A percentile compares a stretch with the other conserved stretches of the same genome.
phyloP scores from a whole-genome alignment of 2,888 invertebrate genomes.

The Meta bourneti region DNA sequence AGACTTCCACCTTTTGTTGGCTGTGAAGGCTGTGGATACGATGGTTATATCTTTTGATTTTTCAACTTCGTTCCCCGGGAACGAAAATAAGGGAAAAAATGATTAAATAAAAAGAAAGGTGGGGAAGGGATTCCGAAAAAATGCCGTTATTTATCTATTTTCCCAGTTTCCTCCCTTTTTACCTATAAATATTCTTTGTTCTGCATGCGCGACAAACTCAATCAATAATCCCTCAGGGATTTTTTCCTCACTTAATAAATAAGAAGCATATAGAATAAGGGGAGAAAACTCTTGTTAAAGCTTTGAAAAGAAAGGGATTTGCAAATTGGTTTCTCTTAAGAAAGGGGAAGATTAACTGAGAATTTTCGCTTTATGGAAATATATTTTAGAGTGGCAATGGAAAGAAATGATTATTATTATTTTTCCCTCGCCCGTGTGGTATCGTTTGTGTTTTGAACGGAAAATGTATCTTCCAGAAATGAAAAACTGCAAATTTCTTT shows the following conservation, averaged over 20 bases:
- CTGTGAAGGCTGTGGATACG: conserved; percentile 59
- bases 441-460: background rate
- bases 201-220: conserved; percentile 60
- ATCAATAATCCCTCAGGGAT: conserved; percentile 62
- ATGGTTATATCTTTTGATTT: conserved; percentile 74
- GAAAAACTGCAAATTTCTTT: conserved; percentile 59
- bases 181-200: conserved; percentile 73
- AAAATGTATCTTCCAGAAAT: conserved; percentile 26
- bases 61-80: conserved; percentile 54
- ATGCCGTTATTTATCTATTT: conserved; percentile 74
- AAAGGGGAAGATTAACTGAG: conserved; percentile 70
- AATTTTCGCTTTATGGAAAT: conserved; percentile 71
- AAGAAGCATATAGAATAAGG: conserved; percentile 68
- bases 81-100: conserved; percentile 45
- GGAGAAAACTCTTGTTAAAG: conserved; percentile 74
- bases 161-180: conserved; percentile 42
- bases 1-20: conserved; percentile 75
- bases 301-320: conserved; percentile 73
- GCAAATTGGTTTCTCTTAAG: conserved; percentile 76
- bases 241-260: conserved; percentile 68
- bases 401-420: conserved; percentile 70
- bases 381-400: conserved; percentile 69
- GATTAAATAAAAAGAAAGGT: conserved; percentile 17
- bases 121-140: conserved; percentile 19
- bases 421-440: background rate